phyloP scores from a whole-genome alignment of 2,888 invertebrate genomes.

The Apamea monoglypha region DNA sequence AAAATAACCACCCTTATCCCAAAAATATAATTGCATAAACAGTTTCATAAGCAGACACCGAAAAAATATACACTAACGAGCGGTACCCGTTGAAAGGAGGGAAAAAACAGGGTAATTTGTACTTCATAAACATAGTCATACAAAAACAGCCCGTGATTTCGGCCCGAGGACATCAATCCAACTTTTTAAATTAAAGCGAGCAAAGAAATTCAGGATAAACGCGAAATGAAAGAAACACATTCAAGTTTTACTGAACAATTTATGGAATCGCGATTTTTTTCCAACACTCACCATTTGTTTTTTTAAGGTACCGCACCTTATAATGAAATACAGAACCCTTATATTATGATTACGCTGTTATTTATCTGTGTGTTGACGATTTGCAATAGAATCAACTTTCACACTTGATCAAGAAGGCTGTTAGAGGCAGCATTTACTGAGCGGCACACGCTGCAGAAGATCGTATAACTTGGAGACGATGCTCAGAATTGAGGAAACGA shows the following conservation, averaged over 20 bases:
- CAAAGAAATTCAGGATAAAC: slow-evolving; percentile 77
- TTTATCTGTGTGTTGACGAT: background rate
- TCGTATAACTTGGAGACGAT: background rate
- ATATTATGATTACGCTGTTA: background rate
- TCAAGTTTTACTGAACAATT: slow-evolving; percentile 69
- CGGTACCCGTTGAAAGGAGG: slow-evolving; percentile 41
- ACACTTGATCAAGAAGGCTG: background rate
- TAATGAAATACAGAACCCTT: background rate
- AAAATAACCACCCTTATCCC: background rate
- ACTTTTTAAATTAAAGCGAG: slow-evolving; percentile 87
- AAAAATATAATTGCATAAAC: slow-evolving; percentile 32
- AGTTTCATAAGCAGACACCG: slow-evolving; percentile 9
- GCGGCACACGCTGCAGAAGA: background rate
- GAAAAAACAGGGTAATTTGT: slow-evolving; percentile 67
- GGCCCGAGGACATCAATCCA: slow-evolving; percentile 81
- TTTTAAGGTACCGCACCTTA: slow-evolving; percentile 16
- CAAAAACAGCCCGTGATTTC: slow-evolving; percentile 71
- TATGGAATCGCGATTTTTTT: slow-evolving; percentile 59
- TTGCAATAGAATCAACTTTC: background rate
- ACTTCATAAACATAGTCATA: slow-evolving; percentile 70
- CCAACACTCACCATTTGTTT: slow-evolving; percentile 14
- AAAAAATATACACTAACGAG: slow-evolving; percentile 29
- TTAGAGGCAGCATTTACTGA: background rate
- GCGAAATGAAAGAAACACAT: slow-evolving; percentile 74
- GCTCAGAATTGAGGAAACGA: background rate